Conservation (phyloP, 2,797 vertebrate species). For the Sternotherus odoratus region DNA sequence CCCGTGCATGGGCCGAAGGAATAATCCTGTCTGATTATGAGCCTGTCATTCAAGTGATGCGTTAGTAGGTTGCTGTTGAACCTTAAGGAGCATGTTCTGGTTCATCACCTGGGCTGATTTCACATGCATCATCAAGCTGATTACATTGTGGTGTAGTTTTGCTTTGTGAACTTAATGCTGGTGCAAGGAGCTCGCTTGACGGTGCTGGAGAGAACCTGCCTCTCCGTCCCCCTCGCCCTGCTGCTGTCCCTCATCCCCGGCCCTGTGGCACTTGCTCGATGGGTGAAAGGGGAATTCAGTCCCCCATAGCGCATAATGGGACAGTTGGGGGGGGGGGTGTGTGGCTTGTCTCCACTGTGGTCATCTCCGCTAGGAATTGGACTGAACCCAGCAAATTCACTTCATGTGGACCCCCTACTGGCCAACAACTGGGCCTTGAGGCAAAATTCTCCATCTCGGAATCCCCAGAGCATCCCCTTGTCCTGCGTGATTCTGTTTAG, state of each 20-base stretch:
- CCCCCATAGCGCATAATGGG: not conserved
- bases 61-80: conserved; percentile 48
- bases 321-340: not conserved
- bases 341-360: not conserved
- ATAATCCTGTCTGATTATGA: not conserved
- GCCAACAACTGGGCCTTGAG: not conserved
- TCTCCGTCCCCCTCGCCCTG: not conserved
- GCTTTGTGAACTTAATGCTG: not conserved
- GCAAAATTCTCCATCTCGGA: not conserved
- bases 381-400: not conserved
- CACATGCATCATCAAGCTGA: not conserved
- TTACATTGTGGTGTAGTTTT: not conserved
- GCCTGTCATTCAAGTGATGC: conserved; percentile 34
- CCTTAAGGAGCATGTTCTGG: not conserved
- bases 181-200: not conserved
- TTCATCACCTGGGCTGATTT: conserved; percentile 39
- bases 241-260: not conserved
- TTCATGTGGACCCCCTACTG: not conserved
- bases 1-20: not conserved
- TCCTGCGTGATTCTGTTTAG: not conserved
- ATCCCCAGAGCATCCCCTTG: not conserved
- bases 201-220: not conserved
- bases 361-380: not conserved
- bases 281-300: not conserved
- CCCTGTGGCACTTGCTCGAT: not conserved